Evolutionary conservation across 2,113 vertebrate species (phyloP), one percentile per base, ranked within the genome.

Genomic region (Coregonus clupeaformis): DNA sequence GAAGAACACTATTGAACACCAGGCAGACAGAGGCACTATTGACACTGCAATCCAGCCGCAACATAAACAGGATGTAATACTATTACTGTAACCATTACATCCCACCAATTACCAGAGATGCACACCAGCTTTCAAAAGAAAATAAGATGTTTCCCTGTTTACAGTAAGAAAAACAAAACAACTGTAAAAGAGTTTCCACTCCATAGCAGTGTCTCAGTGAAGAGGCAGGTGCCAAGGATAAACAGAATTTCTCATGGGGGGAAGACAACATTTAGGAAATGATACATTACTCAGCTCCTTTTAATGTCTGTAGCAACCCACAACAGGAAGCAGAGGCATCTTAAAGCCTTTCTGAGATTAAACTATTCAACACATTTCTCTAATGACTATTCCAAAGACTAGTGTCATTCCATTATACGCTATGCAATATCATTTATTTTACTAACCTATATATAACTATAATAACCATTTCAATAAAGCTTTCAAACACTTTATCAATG

Each of bases 251-350:
- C 57, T 22, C 57, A 80, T 72, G 62, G 9, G 36, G 30, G 2
- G 36, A 9, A 1, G 9, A 9, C 11, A 7, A 64, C 16, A 0
- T 14, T 52, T 64, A 3, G n/a, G 68, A 82, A 80, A 77, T 73
- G 6, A 68, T 85, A 75, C 72, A 85, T 86, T 77, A 87, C 86
- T 87, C 77, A 88, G 76, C 72, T 71, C 47, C 72, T 32, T 76
- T 76, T 76, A 81, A 22, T 78, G 55, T 81, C 76, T 83, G 77
- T 70, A 57, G 62, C 55, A 52, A 75, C 82, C 79, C 75, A 77
- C 22, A 7, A 77, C 79, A 75, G 77, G 68, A 87, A 87, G 83
- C 4, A 52, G 49, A 52, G 49, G 49, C 49, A 52, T 52, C 5
- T 52, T 14, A 52, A 3, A 5, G 49, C 49, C 16, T 52, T 52